Evolutionary conservation across 2,113 vertebrate species (phyloP).

Genomic region (Ginglymostoma cirratum): DNA sequence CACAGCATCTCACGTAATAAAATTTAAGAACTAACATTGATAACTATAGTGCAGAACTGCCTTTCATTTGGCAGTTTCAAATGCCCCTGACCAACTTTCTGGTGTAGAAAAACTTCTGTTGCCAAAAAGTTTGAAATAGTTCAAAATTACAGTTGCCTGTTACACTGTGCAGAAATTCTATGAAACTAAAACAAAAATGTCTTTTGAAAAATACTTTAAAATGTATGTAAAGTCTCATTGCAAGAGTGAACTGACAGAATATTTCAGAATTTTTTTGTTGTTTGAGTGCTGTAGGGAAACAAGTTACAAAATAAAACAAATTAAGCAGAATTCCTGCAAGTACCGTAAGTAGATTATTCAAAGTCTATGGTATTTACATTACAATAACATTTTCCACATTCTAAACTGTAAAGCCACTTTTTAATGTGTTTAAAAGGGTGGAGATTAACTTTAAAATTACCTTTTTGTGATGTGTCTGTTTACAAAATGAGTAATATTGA

Average conservation of each 20-base stretch:
- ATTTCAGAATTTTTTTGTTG: not conserved
- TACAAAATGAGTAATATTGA: not conserved
- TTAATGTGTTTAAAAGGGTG: not conserved
- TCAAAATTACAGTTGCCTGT: not conserved
- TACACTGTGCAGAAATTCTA: not conserved
- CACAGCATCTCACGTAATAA: not conserved
- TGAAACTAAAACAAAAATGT: not conserved
- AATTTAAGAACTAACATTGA: not conserved
- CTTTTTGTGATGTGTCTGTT: not conserved
- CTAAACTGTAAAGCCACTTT: not conserved
- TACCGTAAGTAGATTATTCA: not conserved
- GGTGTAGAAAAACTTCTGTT: not conserved
- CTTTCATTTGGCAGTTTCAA: not conserved
- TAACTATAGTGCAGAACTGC: not conserved
- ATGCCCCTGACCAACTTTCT: not conserved
- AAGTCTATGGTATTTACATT: not conserved
- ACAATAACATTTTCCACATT: not conserved
- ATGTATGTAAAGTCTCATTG: not conserved
- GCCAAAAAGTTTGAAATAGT: not conserved
- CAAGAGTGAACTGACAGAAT: not conserved
- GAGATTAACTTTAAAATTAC: constrained; percentile 3
- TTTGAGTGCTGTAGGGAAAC: not conserved
- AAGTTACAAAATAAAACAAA: not conserved
- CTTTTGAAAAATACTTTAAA: not conserved
- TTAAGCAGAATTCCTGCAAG: not conserved